phyloP scores from a whole-genome alignment of 2,797 vertebrate genomes.

The Danionella dracula region DNA sequence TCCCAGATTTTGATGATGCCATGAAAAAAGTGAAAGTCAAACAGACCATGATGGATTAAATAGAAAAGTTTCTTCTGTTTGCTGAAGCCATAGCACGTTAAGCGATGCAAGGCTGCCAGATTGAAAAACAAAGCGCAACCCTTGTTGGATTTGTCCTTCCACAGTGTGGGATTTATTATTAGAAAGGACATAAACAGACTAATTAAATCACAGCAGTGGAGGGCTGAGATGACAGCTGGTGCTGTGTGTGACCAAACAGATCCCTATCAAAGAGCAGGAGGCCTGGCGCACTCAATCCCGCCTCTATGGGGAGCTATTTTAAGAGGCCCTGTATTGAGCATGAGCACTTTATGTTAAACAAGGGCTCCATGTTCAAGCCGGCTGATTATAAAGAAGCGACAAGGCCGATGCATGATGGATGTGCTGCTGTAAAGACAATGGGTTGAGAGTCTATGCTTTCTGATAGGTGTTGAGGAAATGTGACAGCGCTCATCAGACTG shows the following conservation, averaged over 20 bases:
- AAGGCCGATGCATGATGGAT: conserved; percentile 5
- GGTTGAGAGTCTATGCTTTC: conserved; percentile 12
- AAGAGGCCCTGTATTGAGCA: too few relatives aligned
- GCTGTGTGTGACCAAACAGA: conserved; percentile 97
- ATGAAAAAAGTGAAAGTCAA: conserved; percentile 25
- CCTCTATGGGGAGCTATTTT: conserved; percentile 79
- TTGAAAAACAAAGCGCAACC: conserved; percentile 65
- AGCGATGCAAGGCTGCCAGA: conserved; percentile 75
- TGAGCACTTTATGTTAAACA: conserved; percentile 40
- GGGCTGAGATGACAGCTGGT: conserved; percentile 99
- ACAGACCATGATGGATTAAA: background rate
- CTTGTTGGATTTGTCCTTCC: conserved; percentile 94
- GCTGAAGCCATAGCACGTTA: conserved; percentile 84
- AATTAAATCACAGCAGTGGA: conserved; percentile 99
- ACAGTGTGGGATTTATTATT: conserved; percentile 99
- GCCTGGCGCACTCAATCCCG: conserved; percentile 81
- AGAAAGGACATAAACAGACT: conserved; percentile 99
- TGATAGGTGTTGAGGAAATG: conserved; percentile 18
- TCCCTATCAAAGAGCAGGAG: conserved; percentile 94
- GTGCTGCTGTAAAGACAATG: conserved; percentile 13
- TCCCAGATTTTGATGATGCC: too few relatives aligned
- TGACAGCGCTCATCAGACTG: conserved; percentile 23
- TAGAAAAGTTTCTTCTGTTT: background rate
- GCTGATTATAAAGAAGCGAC: conserved; percentile 22
- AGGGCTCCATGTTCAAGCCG: conserved; percentile 27